phyloP scores from a whole-genome alignment of 2,888 invertebrate genomes.

The Parnassius apollo region DNA sequence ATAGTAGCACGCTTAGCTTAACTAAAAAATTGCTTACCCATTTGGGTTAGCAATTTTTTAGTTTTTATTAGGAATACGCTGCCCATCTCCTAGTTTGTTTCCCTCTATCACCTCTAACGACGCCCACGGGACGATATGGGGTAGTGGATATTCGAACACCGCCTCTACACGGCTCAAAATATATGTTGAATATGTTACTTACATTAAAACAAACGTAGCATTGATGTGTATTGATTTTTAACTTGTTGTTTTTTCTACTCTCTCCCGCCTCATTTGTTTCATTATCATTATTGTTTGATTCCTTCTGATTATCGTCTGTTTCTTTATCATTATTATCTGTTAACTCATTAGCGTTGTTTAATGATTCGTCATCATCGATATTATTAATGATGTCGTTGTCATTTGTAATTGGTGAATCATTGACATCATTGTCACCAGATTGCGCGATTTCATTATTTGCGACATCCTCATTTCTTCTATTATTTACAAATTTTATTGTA shows the following conservation, averaged over 20 bases:
- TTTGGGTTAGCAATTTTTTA: no score
- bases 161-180: no score
- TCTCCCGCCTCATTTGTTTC: slow-evolving; percentile 25
- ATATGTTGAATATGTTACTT: slow-evolving; percentile 5
- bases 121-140: no score
- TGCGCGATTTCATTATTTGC: background rate
- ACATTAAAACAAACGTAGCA: slow-evolving; percentile 70
- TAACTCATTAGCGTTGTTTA: slow-evolving; percentile 16
- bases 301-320: slow-evolving; percentile 13
- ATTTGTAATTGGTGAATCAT: background rate
- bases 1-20: no score
- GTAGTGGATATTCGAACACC: no score
- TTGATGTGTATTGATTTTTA: slow-evolving; percentile 54
- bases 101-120: no score
- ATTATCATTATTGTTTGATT: slow-evolving; percentile 22
- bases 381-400: background rate
- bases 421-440: background rate
- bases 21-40: no score
- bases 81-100: no score
- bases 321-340: slow-evolving; percentile 8
- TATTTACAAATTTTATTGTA: slow-evolving; percentile 11
- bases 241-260: slow-evolving; percentile 29
- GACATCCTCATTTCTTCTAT: background rate
- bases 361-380: background rate
- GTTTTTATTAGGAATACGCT: no score